Evolutionary conservation across 2,888 invertebrate species (phyloP).

Genomic region (Watsonalla binaria): DNA sequence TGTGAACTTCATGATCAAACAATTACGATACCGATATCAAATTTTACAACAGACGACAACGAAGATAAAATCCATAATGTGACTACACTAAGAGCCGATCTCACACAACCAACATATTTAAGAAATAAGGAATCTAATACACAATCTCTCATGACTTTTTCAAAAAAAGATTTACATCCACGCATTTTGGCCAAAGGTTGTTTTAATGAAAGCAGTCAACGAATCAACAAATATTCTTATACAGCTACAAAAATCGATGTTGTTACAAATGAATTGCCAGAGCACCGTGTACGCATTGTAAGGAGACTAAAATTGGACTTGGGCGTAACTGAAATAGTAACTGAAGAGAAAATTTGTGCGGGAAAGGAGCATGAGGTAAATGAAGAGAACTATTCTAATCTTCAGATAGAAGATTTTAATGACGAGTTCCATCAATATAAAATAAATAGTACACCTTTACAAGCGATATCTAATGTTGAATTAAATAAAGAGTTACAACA

Average conservation of each 20-base stretch:
- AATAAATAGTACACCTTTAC: background rate
- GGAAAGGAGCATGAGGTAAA: background rate
- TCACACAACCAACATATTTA: background rate
- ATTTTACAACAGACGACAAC: no score
- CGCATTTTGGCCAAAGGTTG: background rate
- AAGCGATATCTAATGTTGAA: background rate
- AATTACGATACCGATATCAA: no score
- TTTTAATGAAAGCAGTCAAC: conserved; percentile 5
- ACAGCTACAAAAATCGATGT: conserved; percentile 42
- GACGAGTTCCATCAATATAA: background rate
- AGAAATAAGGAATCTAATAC: background rate
- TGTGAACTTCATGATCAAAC: background rate
- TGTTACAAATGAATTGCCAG: conserved; percentile 29
- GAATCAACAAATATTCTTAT: conserved; percentile 38
- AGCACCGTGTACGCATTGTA: conserved; percentile 38
- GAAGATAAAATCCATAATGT: background rate
- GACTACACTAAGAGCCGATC: background rate
- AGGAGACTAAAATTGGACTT: conserved; percentile 53
- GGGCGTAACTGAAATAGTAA: conserved; percentile 48
- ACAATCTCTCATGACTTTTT: background rate
- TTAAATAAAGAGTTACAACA: background rate
- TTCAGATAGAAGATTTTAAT: background rate
- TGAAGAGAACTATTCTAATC: background rate
- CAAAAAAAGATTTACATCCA: background rate
- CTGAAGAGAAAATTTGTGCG: conserved; percentile 8